phyloP scores from a whole-genome alignment of 2,113 vertebrate species.

The Choloepus hoffmanni region DNA sequence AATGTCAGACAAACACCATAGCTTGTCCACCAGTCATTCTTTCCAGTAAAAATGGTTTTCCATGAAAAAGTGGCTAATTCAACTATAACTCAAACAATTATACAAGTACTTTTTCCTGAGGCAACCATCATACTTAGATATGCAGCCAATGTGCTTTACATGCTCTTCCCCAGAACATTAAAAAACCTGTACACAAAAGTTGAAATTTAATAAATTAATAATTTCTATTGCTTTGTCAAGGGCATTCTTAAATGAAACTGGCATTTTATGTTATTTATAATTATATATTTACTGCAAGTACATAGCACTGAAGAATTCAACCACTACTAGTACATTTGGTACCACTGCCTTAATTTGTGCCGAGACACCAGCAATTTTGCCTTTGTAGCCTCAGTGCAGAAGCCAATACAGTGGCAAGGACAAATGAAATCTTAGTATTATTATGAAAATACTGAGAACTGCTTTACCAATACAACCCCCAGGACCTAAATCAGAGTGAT shows the following conservation, averaged over 20 bases:
- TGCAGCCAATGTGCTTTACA: not conserved
- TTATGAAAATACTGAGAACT: not conserved
- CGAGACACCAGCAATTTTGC: not conserved
- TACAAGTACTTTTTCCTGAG: not conserved
- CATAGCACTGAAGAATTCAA: not conserved
- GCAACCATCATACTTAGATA: not conserved
- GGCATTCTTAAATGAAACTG: not conserved
- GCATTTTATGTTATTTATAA: not conserved
- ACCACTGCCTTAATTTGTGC: not conserved
- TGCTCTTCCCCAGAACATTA: not conserved
- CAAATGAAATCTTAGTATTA: not conserved
- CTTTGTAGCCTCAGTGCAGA: not conserved
- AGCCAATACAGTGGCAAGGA: not conserved
- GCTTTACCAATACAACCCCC: not conserved
- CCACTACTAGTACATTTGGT: not conserved
- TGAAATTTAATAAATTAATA: not conserved
- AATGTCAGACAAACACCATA: constrained; percentile 52
- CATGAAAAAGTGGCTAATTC: constrained; percentile 50
- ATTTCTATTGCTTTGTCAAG: not conserved
- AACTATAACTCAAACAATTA: constrained; percentile 39
- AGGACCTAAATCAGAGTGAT: not conserved
- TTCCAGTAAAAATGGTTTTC: constrained; percentile 56
- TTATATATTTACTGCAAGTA: not conserved
- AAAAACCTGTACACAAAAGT: not conserved
- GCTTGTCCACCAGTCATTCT: constrained; percentile 60